Conservation (phyloP, 2,888 invertebrate genomes). For the Azorinus chamasolen region DNA sequence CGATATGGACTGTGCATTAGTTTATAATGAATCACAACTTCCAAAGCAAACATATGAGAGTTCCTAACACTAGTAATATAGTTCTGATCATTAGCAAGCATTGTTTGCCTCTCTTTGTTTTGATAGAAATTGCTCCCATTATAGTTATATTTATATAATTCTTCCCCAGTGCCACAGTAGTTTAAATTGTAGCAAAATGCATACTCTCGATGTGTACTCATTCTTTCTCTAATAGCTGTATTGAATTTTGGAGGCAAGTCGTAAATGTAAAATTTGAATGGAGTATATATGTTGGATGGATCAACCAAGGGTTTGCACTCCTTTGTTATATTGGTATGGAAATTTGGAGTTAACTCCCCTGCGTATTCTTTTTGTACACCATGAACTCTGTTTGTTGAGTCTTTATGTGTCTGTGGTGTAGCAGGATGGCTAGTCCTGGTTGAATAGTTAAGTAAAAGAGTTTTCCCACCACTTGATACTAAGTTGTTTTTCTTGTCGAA, state of each 20-base stretch:
- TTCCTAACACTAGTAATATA: constrained; percentile 49
- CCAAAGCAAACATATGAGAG: constrained; percentile 72
- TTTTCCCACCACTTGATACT: too few relatives aligned
- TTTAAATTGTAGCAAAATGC: constrained; percentile 47
- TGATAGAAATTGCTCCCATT: not conserved
- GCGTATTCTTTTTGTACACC: too few relatives aligned
- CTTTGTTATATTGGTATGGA: too few relatives aligned
- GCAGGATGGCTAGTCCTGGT: too few relatives aligned
- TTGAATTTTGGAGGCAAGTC: constrained; percentile 53
- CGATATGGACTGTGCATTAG: constrained; percentile 69
- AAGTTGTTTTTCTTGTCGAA: too few relatives aligned
- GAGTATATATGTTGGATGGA: constrained; percentile 24
- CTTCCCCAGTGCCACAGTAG: constrained; percentile 53
- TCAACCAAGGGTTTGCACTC: too few relatives aligned
- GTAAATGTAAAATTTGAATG: constrained; percentile 60
- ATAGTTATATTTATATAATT: constrained; percentile 27
- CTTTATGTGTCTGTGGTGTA: too few relatives aligned
- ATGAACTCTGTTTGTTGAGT: too few relatives aligned
- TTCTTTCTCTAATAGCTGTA: constrained; percentile 34
- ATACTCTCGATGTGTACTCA: constrained; percentile 21
- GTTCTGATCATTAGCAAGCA: not conserved
- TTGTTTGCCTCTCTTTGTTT: not conserved
- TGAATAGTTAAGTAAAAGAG: too few relatives aligned
- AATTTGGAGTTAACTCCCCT: too few relatives aligned
- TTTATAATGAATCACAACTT: constrained; percentile 73